Evolutionary conservation across 2,888 invertebrate genomes (phyloP).

Genomic region (Taphrorychus bicolor): DNA sequence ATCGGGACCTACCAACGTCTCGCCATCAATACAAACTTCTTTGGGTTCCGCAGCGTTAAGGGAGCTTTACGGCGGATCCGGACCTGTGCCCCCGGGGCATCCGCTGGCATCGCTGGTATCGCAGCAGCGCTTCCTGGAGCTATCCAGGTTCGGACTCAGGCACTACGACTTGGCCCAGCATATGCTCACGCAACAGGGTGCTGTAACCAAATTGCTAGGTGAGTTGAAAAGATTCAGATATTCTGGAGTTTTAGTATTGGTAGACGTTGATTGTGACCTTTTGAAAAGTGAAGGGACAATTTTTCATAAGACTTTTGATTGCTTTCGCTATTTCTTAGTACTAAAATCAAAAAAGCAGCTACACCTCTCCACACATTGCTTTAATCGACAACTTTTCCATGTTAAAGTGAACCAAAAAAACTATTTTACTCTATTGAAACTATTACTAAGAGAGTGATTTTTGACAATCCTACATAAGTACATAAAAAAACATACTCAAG

Average conservation of each 20-base stretch:
- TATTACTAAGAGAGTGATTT: no score
- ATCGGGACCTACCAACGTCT: slow-evolving; percentile 58
- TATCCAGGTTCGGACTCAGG: slow-evolving; percentile 80
- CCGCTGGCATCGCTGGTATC: slow-evolving; percentile 77
- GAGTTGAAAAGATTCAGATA: slow-evolving; percentile 60
- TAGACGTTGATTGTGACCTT: no score
- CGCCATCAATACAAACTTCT: slow-evolving; percentile 50
- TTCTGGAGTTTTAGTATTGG: slow-evolving; percentile 50
- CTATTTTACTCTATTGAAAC: no score
- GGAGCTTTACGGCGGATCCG: slow-evolving; percentile 53
- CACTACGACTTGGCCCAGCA: slow-evolving; percentile 92
- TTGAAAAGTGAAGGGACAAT: no score
- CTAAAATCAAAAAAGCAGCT: no score
- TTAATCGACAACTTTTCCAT: no score
- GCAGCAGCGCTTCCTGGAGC: slow-evolving; percentile 80
- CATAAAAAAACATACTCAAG: no score
- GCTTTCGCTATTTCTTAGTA: no score
- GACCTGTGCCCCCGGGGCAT: slow-evolving; percentile 61
- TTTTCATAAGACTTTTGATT: no score
- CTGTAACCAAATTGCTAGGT: slow-evolving; percentile 90
- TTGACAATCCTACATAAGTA: no score
- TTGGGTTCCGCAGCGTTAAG: slow-evolving; percentile 58
- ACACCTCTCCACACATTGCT: no score
- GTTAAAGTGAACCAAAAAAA: no score
- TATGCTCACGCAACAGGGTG: slow-evolving; percentile 90